Percentiles rank a stretch among this genome's conserved stretches.
phyloP scores from a whole-genome alignment of 1,140 invertebrate species.

The Gryllus bimaculatus region DNA sequence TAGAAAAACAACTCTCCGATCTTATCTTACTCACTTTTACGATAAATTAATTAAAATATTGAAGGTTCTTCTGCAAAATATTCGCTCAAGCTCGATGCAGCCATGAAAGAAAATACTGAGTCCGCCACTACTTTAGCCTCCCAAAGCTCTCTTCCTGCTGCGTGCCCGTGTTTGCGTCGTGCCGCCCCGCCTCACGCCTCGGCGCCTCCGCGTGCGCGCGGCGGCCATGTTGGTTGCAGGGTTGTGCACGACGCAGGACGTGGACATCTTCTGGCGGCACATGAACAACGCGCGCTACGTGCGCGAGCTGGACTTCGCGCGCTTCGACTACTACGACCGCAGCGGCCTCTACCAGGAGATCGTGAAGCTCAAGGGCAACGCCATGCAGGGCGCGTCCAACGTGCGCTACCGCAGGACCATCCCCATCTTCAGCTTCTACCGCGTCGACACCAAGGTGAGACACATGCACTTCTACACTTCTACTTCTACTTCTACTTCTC shows the following conservation, averaged over 20 bases:
- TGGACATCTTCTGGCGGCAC: constrained; percentile 66
- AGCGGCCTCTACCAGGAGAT: constrained; percentile 57
- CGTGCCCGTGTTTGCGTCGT: no score
- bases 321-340: constrained; percentile 65
- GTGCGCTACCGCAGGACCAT: constrained; percentile 69
- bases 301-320: constrained; percentile 71
- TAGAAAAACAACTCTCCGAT: no score
- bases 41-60: no score
- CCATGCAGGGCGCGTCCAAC: constrained; percentile 60
- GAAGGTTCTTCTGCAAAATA: no score
- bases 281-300: constrained; percentile 83
- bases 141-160: no score
- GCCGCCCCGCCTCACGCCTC: no score
- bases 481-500: no score
- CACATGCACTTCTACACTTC: neutral
- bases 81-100: no score
- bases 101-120: no score
- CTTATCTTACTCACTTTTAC: no score
- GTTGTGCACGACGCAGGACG: constrained; percentile 67
- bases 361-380: constrained; percentile 46
- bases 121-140: no score
- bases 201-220: no score
- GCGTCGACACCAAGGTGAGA: constrained; percentile 46
- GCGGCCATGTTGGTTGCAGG: constrained; percentile 38
- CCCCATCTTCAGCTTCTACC: constrained; percentile 61